These are phyloP conservation scores for Dolichomitus sp. DNA, from an alignment of 2,888 invertebrate species.

Conservation along the genomic window DNA sequence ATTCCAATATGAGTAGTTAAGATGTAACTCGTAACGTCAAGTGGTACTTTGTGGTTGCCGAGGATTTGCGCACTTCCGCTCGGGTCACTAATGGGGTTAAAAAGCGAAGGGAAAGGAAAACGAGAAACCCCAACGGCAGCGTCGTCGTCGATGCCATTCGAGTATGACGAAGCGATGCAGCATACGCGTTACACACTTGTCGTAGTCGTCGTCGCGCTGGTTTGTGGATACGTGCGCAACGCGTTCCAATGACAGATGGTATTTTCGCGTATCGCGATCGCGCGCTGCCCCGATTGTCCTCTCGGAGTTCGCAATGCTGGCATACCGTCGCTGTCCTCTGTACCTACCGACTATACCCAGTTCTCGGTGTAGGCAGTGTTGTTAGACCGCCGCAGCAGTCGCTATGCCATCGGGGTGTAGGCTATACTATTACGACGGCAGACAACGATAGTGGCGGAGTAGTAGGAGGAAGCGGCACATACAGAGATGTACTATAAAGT, in stretches of 20 bases:
- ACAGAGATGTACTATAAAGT: constrained; percentile 29
- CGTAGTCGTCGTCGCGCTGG: constrained; percentile 43
- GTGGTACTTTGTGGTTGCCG: constrained; percentile 77
- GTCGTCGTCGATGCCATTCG: neutral
- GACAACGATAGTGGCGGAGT: constrained; percentile 46
- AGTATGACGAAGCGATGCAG: constrained; percentile 60
- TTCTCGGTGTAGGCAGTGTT: constrained; percentile 41
- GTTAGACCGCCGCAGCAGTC: constrained; percentile 51
- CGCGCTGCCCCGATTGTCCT: constrained; percentile 66
- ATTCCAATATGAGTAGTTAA: neutral
- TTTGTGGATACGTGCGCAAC: constrained; percentile 74
- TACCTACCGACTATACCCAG: constrained; percentile 5
- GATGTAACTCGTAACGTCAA: neutral
- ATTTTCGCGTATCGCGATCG: constrained; percentile 84
- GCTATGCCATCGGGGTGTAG: constrained; percentile 44
- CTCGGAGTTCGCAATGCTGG: constrained; percentile 59
- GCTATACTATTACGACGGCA: constrained; percentile 36
- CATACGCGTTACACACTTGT: constrained; percentile 56
- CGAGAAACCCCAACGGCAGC: neutral
- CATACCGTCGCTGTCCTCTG: constrained; percentile 55
- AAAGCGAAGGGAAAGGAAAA: constrained; percentile 73
- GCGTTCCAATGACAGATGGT: constrained; percentile 83
- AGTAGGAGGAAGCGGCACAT: constrained; percentile 34
- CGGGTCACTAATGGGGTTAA: constrained; percentile 83
- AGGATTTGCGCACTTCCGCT: constrained; percentile 44